phyloP scores from a whole-genome alignment of 2,888 invertebrate genomes.

The Dynastes hyllus region DNA sequence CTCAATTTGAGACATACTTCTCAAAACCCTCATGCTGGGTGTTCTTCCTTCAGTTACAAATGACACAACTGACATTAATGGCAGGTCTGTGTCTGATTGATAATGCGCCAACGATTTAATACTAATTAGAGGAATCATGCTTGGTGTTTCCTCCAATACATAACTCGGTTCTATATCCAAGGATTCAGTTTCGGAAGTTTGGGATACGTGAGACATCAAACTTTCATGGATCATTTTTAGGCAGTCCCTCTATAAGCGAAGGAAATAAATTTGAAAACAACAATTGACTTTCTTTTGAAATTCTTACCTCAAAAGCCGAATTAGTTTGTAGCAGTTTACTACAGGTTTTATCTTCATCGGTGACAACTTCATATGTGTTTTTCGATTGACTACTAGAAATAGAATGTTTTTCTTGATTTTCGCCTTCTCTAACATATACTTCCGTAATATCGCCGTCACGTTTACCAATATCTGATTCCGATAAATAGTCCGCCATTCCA shows the following conservation, averaged over 20 bases:
- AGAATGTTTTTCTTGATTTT: neutral
- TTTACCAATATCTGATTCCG: neutral
- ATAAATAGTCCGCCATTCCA: neutral
- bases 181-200: neutral
- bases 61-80: conserved; percentile 24
- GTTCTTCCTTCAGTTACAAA: conserved; percentile 23
- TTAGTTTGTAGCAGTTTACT: too few species aligned
- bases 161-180: neutral
- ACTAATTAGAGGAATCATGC: conserved; percentile 48
- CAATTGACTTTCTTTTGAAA: neutral
- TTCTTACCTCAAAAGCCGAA: neutral
- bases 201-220: neutral
- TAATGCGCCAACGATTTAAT: conserved; percentile 33
- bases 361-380: too few species aligned
- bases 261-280: neutral
- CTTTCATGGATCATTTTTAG: conserved; percentile 14
- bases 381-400: neutral
- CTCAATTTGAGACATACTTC: conserved; percentile 44
- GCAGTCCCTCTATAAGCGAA: neutral
- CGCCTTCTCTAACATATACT: neutral
- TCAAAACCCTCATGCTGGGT: conserved; percentile 43
- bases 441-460: neutral
- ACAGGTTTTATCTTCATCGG: too few species aligned
- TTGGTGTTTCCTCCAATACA: conserved; percentile 7
- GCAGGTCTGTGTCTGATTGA: neutral